Conservation (phyloP, 2,113 vertebrate species). For the Saimiri boliviensis region DNA sequence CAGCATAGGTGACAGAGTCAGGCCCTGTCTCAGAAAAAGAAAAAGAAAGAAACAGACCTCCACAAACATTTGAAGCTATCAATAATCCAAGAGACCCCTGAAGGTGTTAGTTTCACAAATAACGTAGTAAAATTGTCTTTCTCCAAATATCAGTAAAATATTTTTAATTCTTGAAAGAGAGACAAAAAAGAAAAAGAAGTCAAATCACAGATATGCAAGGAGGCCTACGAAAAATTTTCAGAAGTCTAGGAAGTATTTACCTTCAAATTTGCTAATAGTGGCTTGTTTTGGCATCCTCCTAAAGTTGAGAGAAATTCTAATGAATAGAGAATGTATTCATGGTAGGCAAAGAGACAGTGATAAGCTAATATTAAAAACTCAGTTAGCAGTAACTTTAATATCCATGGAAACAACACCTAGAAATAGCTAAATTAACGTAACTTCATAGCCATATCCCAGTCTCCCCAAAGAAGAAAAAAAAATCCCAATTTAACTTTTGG, state of each 20-base stretch:
- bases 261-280: constrained; percentile 57
- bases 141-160: constrained; percentile 16
- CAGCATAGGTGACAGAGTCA: too few species aligned
- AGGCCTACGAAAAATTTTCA: constrained; percentile 23
- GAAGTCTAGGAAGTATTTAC: constrained; percentile 29
- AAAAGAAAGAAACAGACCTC: not conserved
- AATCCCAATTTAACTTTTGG: not conserved
- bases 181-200: not conserved
- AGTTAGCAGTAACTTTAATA: constrained; percentile 21
- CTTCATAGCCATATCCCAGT: not conserved
- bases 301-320: constrained; percentile 51
- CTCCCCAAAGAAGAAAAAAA: not conserved
- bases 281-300: constrained; percentile 11
- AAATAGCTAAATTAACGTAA: constrained; percentile 24
- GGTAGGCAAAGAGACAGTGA: not conserved
- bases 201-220: constrained; percentile 6
- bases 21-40: too few species aligned
- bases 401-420: not conserved
- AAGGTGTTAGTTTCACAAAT: constrained; percentile 4
- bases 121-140: not conserved
- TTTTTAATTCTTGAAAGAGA: constrained; percentile 19
- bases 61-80: not conserved
- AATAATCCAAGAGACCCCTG: constrained; percentile 12
- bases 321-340: constrained; percentile 52
- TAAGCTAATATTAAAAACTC: not conserved